These are phyloP conservation scores for Trypoxylon attenuatum DNA, from an alignment of 2,888 invertebrate genomes.

Conservation along the genomic window DNA sequence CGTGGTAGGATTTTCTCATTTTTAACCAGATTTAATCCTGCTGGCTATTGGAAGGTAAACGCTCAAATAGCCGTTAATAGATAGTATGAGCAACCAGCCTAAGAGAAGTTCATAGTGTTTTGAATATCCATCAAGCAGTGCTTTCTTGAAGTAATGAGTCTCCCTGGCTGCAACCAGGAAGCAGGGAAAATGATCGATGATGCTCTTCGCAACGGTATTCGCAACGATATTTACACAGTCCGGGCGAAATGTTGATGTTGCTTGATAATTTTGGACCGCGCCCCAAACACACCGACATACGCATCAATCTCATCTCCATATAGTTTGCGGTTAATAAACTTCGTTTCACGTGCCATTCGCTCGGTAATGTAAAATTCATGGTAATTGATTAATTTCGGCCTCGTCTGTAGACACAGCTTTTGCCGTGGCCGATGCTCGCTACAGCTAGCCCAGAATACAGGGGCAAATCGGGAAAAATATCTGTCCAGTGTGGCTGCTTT, in stretches of 20 bases:
- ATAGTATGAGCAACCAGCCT: too few relatives aligned
- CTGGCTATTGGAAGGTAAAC: too few relatives aligned
- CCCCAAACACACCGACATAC: conserved; percentile 4
- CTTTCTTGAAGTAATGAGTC: too few relatives aligned
- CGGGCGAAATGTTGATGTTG: conserved; percentile 35
- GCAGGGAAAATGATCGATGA: too few relatives aligned
- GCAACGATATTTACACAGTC: too few relatives aligned
- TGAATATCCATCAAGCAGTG: too few relatives aligned
- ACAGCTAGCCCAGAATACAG: conserved; percentile 1
- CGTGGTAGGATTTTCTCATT: too few relatives aligned
- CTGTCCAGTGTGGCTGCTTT: not conserved
- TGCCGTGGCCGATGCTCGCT: not conserved
- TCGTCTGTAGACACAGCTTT: not conserved
- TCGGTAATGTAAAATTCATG: conserved; percentile 20
- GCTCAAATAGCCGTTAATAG: too few relatives aligned
- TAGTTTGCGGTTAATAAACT: conserved; percentile 24
- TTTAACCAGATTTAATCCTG: too few relatives aligned
- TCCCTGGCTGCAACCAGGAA: too few relatives aligned
- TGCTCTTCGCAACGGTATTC: too few relatives aligned
- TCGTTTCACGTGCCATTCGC: conserved; percentile 6
- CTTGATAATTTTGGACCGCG: conserved; percentile 37
- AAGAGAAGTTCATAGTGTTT: too few relatives aligned
- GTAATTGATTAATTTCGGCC: not conserved
- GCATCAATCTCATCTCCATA: conserved; percentile 2
- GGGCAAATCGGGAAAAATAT: not conserved